Conservation (phyloP, 2,888 invertebrate genomes). For the Sycophila texana region DNA sequence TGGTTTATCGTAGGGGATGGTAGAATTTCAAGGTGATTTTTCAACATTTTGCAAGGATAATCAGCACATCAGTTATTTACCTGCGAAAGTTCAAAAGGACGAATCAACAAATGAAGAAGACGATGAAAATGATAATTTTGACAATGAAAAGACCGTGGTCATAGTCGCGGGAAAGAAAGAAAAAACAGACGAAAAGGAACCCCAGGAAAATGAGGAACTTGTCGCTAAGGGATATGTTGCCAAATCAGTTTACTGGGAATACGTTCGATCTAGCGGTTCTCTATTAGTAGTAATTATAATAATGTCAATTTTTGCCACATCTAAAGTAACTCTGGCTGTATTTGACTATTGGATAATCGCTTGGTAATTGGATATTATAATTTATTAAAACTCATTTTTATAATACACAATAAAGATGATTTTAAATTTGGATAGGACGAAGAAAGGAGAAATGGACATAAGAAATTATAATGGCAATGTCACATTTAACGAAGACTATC, state of each 20-base stretch:
- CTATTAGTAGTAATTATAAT: slow-evolving; percentile 78
- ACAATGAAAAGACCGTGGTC: background rate
- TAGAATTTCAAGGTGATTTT: slow-evolving; percentile 79
- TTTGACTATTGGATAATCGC: slow-evolving; percentile 87
- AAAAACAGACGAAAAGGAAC: slow-evolving; percentile 74
- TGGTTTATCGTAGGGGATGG: slow-evolving; percentile 77
- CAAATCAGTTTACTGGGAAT: slow-evolving; percentile 80
- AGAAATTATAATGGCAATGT: too few species aligned
- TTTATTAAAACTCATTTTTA: background rate
- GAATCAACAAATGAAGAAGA: background rate
- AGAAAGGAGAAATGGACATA: background rate
- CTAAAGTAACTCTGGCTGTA: slow-evolving; percentile 83
- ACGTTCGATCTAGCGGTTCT: slow-evolving; percentile 83
- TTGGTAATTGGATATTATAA: slow-evolving; percentile 80
- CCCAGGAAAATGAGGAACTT: slow-evolving; percentile 81
- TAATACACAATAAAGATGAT: background rate
- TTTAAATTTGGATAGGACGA: background rate
- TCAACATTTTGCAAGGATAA: slow-evolving; percentile 78
- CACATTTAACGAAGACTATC: too few species aligned
- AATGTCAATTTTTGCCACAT: slow-evolving; percentile 79
- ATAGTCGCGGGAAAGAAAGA: slow-evolving; percentile 72
- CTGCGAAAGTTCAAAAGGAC: background rate
- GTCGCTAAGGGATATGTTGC: slow-evolving; percentile 81
- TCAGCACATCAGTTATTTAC: background rate
- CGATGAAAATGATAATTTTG: slow-evolving; percentile 64